Evolutionary conservation across 2,113 vertebrate species (phyloP).

Genomic region (Penelope pileata): DNA sequence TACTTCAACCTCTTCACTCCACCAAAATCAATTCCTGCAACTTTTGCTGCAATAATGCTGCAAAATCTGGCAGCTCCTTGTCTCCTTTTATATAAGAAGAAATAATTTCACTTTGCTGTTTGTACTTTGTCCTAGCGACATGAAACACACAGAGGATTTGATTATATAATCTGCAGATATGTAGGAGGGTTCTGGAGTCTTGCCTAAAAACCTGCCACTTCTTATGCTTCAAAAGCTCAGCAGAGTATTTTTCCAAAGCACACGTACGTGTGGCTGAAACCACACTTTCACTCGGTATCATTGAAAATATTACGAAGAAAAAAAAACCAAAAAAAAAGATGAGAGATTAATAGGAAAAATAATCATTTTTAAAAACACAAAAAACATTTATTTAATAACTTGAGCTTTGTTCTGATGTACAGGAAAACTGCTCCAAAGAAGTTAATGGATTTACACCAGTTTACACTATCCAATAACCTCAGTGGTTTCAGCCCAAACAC

Average conservation of each 20-base stretch:
- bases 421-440: background rate
- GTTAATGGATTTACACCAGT: background rate
- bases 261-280: background rate
- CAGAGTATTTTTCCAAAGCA: background rate
- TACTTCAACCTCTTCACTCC: background rate
- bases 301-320: background rate
- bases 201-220: slow-evolving; percentile 32
- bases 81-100: background rate
- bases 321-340: background rate
- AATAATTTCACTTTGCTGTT: slow-evolving; percentile 29
- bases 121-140: slow-evolving; percentile 43
- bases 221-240: background rate
- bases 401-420: background rate
- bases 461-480: background rate
- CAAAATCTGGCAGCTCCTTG: background rate
- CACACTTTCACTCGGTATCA: background rate
- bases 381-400: background rate
- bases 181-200: slow-evolving; percentile 20
- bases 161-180: slow-evolving; percentile 41
- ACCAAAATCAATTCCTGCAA: background rate
- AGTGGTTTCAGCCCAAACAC: slow-evolving; percentile 6
- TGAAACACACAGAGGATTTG: background rate
- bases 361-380: background rate
- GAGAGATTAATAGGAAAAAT: background rate
- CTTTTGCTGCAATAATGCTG: background rate